Evolutionary conservation across 2,888 invertebrate genomes (phyloP), one percentile per base, ranked within the genome.

Genomic region (Choristoneura rosaceana): DNA sequence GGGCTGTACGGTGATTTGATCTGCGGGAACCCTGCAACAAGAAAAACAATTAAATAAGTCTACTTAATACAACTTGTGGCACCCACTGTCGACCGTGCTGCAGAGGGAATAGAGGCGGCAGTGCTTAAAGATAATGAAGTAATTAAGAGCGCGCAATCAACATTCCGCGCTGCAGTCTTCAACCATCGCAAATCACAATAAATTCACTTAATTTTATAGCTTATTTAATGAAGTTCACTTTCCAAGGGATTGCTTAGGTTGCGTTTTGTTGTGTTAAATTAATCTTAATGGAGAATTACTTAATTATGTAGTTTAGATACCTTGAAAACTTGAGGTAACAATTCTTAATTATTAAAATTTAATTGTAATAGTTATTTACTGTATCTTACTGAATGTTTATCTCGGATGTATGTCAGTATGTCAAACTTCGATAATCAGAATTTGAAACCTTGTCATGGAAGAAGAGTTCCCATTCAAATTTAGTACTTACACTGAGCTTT

Each of bases 1-100:
- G 96, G 95, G 84, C 95, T 95, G 93, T 96, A 96, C 60, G 95
- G 95, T 59, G 95, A 95, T 91, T 96, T 96, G 86, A 96, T 94
- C 86, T 96, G 96, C 79, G 95, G 95, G 89, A 96, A 95, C 76
- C 96, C 96, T 96, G 95, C 77, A 78, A 80, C 85, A 80, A 86
- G 89, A 91, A 82, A 83, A 75, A 59, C n/a, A 41, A 41, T 63
- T 77, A 60, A 78, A 84, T 84, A 84, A 87, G 89, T 87, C 87
- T 52, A 17, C 15, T 25, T 17, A 15, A 15, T 17, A 41, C 41
- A 17, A 33, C 59, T n/a, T 10, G 10, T n/a, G 38, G 38, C 14
- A 34, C 10, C 25, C n/a, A 55, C 10, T 25, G 10, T 10, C 17
- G 12, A 55, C 55, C 55, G 3, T 55, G 10, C 1, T 1, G 4